These are phyloP conservation scores for Panagrolaimus sp. DNA, from an alignment of 1,140 invertebrate genomes.

Conservation along the genomic window DNA sequence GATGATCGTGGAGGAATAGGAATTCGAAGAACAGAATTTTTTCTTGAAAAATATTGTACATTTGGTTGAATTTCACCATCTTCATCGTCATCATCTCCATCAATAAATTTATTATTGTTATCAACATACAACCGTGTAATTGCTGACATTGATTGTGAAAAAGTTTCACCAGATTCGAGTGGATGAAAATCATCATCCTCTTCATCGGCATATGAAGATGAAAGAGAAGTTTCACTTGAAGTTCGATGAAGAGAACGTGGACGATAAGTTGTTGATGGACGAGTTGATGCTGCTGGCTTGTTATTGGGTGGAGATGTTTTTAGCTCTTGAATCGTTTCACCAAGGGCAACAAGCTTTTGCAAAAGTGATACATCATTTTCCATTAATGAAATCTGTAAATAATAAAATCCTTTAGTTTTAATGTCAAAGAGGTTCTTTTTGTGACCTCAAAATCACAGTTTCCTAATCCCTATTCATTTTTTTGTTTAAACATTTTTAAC, in stretches of 20 bases:
- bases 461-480: too few relatives aligned
- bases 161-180: constrained; percentile 2
- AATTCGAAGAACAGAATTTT: constrained; percentile 45
- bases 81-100: constrained; percentile 27
- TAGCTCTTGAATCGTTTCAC: constrained; percentile 35
- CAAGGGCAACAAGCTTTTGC: constrained; percentile 37
- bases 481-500: too few relatives aligned
- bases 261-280: constrained; percentile 12
- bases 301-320: constrained; percentile 18
- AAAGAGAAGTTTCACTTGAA: background rate
- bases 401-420: background rate
- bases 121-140: constrained; percentile 27
- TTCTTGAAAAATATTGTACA: constrained; percentile 44
- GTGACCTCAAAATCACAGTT: too few relatives aligned
- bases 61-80: constrained; percentile 31
- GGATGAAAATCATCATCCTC: constrained; percentile 25
- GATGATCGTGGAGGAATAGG: constrained; percentile 41
- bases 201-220: background rate
- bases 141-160: constrained; percentile 25
- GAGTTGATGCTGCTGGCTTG: background rate
- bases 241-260: background rate
- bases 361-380: constrained; percentile 42
- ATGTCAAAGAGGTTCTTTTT: too few relatives aligned
- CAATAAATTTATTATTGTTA: constrained; percentile 31
- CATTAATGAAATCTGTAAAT: constrained; percentile 41